Base-by-base conservation (phyloP, 2,888 invertebrate genomes). In the Machimus atricapillus region DNA sequence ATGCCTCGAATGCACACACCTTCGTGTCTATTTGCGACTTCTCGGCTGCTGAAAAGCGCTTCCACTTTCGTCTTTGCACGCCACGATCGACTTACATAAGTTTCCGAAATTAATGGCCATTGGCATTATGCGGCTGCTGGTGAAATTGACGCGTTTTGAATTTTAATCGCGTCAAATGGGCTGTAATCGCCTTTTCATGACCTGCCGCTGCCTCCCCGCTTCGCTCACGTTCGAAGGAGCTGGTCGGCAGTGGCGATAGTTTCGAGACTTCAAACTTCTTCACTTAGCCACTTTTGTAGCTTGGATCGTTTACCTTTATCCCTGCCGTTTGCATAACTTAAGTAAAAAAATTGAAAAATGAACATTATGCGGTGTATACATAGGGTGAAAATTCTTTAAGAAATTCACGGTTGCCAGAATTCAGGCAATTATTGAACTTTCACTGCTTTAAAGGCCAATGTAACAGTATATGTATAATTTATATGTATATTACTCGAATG, bases 31-130 rank as follows among this genome's bases (percentile, higher is more conserved):
- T 19, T 9, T 31, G 8, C 14, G 34, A 12, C 77, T 77, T 34
- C 40, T 40, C 37, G 37, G 16, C 19, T 37, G 19, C 27, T 27
- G 31, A 31, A 77, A 37, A 40, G 16, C 37, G 9, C 9, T 14
- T 14, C 76, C 16, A 14, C 37, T 77, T 34, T 34, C 37, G 77
- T 27, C 66, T 66, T 23, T 27, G 66, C 66, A 8, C 66, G 4
- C 66, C 27, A 66, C 66, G 23, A 27, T 27, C 66, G 27, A 19
- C 66, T 66, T 66, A 66, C 76, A 79, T 46, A 79, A 79, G 79
- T 46, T 78, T 16, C 82, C 52, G 27, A 82, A 82, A 82, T 58
- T 82, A 82, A 82, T 82, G 82, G 58, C 82, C 82, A 82, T 82
- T 31, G 37, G 43, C 56, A 82, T 82, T 82, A 82, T 56, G 82